Conservation (phyloP, 2,113 vertebrate species). For the Willisornis vidua region DNA sequence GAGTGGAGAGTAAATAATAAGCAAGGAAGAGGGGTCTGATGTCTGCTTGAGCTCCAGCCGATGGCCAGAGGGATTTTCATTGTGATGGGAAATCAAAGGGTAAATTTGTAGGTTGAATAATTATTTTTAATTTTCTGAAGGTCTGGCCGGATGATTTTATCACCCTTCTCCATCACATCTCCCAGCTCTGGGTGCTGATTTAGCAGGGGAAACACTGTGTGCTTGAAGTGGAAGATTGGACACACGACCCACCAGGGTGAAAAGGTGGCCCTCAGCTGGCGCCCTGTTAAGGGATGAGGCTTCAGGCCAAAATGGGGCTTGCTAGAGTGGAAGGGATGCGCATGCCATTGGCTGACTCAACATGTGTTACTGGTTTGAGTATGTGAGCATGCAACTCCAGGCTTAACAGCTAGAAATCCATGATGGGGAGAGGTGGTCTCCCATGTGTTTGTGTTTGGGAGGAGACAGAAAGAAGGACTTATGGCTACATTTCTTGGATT, state of each 20-base stretch:
- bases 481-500: neutral
- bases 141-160: neutral
- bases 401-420: neutral
- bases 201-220: neutral
- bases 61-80: neutral
- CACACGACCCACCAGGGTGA: rapidly evolving
- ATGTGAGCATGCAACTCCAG: neutral
- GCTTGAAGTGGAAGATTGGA: neutral
- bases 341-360: rapidly evolving
- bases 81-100: neutral
- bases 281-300: neutral
- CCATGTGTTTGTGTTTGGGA: neutral
- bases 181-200: neutral
- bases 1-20: constrained; percentile 13
- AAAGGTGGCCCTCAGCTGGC: neutral
- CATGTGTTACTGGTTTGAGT: rapidly evolving
- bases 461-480: neutral
- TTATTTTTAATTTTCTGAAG: neutral
- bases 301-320: neutral
- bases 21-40: neutral
- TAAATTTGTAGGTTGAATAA: neutral
- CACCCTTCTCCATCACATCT: neutral
- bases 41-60: neutral
- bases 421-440: neutral
- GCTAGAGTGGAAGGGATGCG: neutral